Percentiles rank a stretch among this genome's conserved stretches.
Evolutionary conservation across 2,113 vertebrate genomes (phyloP).

Genomic region (Panthera uncia): DNA sequence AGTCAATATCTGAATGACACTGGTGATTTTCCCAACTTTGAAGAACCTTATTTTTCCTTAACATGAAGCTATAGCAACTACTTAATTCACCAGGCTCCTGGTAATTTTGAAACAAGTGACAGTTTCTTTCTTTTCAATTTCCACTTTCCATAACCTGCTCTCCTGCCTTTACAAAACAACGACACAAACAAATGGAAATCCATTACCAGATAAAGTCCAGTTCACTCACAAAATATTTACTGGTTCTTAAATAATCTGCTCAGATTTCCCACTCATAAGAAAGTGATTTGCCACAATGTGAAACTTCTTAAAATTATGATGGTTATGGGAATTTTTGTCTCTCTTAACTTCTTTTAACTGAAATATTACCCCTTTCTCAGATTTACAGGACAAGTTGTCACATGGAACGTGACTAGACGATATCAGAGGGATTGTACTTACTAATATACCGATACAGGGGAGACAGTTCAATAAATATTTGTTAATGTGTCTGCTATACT

Average conservation of each 20-base stretch:
- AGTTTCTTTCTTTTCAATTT: background rate
- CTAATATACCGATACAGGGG: background rate
- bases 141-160: background rate
- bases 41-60: background rate
- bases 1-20: background rate
- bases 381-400: background rate
- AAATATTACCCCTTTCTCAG: background rate
- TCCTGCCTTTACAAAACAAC: background rate
- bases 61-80: background rate
- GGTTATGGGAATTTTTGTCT: background rate
- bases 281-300: background rate
- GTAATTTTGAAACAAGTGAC: background rate
- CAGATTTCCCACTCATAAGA: background rate
- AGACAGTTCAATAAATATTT: background rate
- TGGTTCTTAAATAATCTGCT: background rate
- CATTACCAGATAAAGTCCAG: background rate
- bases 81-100: background rate
- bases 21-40: background rate
- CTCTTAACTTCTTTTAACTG: background rate
- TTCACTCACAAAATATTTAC: background rate
- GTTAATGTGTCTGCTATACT: background rate
- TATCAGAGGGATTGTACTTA: background rate
- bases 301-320: background rate
- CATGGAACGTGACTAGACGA: background rate
- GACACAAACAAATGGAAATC: background rate